Evolutionary conservation across 2,797 vertebrate species (phyloP).

Genomic region (Bufotes viridis): DNA sequence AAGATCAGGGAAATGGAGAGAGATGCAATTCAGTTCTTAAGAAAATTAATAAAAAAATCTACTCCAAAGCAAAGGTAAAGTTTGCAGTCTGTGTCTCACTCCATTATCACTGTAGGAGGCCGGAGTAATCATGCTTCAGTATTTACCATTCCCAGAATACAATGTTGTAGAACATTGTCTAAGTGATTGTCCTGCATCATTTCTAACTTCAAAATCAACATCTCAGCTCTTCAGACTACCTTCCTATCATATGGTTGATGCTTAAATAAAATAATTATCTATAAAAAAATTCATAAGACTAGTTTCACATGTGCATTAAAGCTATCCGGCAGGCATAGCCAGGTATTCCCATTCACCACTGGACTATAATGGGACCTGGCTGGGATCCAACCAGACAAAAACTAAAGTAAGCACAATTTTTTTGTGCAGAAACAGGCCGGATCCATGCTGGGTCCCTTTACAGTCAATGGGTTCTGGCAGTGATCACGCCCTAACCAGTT

Average conservation of each 20-base stretch:
- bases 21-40: neutral
- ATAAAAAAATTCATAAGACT: no score
- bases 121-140: neutral
- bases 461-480: no score
- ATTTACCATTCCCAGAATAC: neutral
- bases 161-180: neutral
- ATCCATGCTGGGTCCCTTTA: no score
- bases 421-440: no score
- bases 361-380: no score
- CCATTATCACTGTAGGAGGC: slow-evolving; percentile 18
- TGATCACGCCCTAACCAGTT: no score
- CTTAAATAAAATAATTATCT: neutral
- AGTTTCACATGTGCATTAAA: no score
- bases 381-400: no score
- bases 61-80: slow-evolving; percentile 3
- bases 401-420: no score
- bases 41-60: neutral
- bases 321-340: no score
- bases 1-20: slow-evolving; percentile 2
- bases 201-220: neutral
- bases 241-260: neutral
- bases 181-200: neutral
- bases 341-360: no score
- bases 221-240: neutral
- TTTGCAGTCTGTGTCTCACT: neutral